phyloP scores from a whole-genome alignment of 2,888 invertebrate genomes.

The Chymomyza procnemis region DNA sequence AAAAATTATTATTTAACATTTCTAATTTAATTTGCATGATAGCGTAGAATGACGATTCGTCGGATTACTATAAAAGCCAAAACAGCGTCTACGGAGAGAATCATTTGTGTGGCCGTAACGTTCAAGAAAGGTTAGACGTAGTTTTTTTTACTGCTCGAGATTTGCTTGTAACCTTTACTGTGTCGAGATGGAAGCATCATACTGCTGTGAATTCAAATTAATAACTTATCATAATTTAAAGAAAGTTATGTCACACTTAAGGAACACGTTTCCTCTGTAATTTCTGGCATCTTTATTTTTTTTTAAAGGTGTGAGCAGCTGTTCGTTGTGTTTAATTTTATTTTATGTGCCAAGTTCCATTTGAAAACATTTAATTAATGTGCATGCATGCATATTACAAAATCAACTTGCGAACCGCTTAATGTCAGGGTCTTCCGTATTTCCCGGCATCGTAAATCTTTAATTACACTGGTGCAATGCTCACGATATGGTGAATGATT shows the following conservation, averaged over 20 bases:
- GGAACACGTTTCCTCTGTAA: background rate
- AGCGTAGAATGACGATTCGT: conserved; percentile 14
- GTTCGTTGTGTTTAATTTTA: background rate
- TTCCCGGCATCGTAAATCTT: background rate
- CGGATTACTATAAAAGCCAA: conserved; percentile 27
- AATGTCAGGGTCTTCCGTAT: conserved; percentile 33
- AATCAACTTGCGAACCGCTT: conserved; percentile 14
- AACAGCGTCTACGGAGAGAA: conserved; percentile 6
- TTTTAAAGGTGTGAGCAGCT: background rate
- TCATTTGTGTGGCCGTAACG: conserved; percentile 22
- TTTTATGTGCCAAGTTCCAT: background rate
- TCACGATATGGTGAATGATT: background rate
- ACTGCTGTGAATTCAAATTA: background rate
- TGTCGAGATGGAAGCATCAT: background rate
- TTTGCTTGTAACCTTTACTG: background rate
- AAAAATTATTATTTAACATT: conserved; percentile 12
- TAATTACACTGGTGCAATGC: background rate
- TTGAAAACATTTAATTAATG: background rate
- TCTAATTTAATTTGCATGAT: conserved; percentile 51
- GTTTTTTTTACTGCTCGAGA: background rate
- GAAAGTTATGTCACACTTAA: background rate
- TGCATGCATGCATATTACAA: background rate
- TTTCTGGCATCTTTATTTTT: no score
- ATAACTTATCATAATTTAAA: no score
- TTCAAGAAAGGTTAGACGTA: conserved; percentile 26